phyloP scores from a whole-genome alignment of 1,140 invertebrate genomes.

The Neuroterus valhalla region DNA sequence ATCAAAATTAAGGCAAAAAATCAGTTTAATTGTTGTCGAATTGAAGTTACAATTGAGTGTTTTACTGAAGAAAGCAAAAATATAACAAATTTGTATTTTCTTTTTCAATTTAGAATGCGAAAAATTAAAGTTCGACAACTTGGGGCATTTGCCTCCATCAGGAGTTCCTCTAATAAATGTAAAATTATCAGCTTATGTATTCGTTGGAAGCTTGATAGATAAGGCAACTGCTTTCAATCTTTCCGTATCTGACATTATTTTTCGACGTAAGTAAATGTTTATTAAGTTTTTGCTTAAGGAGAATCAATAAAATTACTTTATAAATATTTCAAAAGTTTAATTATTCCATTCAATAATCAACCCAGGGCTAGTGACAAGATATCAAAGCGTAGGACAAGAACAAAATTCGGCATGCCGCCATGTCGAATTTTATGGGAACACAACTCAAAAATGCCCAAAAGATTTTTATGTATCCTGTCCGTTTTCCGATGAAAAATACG shows the following conservation, averaged over 20 bases:
- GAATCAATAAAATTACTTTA: no score
- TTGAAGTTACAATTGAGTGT: no score
- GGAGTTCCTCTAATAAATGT: constrained; percentile 52
- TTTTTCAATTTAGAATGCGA: constrained; percentile 55
- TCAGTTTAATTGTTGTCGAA: no score
- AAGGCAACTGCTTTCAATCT: constrained; percentile 68
- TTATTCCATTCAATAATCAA: constrained; percentile 4
- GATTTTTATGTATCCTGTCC: constrained; percentile 65
- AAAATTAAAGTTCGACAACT: constrained; percentile 58
- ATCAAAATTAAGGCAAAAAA: no score
- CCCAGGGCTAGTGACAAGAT: constrained; percentile 61
- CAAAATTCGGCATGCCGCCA: constrained; percentile 55
- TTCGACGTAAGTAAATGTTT: constrained; percentile 58
- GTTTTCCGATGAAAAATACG: constrained; percentile 56
- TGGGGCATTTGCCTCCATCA: constrained; percentile 40
- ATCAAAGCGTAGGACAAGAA: constrained; percentile 58
- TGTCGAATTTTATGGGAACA: constrained; percentile 51
- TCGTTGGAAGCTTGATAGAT: constrained; percentile 38
- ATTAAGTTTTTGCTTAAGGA: no score
- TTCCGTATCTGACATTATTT: constrained; percentile 57
- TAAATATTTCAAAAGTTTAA: no score
- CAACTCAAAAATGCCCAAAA: constrained; percentile 35
- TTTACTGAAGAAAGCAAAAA: background rate
- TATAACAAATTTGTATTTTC: constrained; percentile 22
- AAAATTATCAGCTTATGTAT: constrained; percentile 57